These are phyloP conservation scores for Typhlomys cinereus DNA, from an alignment of 2,113 vertebrate species.

Conservation along the genomic window DNA sequence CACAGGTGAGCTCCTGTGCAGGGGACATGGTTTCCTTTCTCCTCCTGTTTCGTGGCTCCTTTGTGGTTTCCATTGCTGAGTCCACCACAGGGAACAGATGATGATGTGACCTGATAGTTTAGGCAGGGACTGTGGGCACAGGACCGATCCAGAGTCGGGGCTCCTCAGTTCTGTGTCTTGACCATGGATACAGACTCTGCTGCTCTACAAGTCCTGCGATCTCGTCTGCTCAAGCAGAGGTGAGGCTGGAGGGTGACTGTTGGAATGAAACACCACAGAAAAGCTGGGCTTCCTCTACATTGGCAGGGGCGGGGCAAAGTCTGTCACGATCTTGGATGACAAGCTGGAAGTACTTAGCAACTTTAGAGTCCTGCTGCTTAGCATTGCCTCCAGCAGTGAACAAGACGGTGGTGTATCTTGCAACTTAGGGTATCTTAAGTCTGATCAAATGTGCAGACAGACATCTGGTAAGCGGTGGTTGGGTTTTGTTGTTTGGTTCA, in stretches of 20 bases:
- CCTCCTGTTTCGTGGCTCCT: background rate
- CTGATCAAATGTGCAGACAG: background rate
- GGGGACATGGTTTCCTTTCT: background rate
- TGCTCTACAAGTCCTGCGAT: background rate
- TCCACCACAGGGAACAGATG: background rate
- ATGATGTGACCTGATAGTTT: background rate
- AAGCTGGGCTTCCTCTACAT: background rate
- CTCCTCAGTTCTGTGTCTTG: background rate
- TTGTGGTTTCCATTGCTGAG: background rate
- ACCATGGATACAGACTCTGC: too few species aligned
- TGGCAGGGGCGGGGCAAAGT: rapidly evolving
- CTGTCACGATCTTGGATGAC: background rate
- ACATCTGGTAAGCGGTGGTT: background rate
- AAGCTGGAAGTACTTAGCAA: background rate
- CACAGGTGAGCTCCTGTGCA: background rate
- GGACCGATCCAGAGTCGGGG: background rate
- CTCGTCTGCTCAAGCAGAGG: background rate
- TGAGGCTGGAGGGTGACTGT: background rate
- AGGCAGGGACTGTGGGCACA: background rate
- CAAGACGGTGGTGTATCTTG: background rate
- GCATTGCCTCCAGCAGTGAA: background rate
- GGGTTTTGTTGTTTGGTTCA: background rate
- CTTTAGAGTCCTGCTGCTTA: background rate
- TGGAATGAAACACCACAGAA: background rate
- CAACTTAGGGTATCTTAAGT: background rate